Evolutionary conservation across 1,140 invertebrate genomes (phyloP).

Genomic region (Teleogryllus occipitalis): DNA sequence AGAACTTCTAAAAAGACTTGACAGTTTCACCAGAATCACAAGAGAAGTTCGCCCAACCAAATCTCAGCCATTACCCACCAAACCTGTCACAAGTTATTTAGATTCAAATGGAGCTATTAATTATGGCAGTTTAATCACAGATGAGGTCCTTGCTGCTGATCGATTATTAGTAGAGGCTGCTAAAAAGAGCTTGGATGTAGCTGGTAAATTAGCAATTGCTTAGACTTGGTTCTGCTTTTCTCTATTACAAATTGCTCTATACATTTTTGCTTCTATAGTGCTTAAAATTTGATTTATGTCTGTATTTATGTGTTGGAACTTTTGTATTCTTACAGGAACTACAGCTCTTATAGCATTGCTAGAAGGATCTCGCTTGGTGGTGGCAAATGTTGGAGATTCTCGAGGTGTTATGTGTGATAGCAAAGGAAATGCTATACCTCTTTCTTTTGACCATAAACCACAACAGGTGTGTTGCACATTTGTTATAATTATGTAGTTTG

Average conservation of each 20-base stretch:
- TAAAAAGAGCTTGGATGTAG: slow-evolving; percentile 74
- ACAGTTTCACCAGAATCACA: slow-evolving; percentile 51
- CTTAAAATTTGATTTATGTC: neutral
- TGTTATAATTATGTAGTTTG: no score
- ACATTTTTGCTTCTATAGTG: neutral
- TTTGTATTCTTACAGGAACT: slow-evolving; percentile 51
- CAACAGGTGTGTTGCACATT: slow-evolving; percentile 57
- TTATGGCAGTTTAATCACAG: slow-evolving; percentile 69
- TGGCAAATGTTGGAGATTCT: slow-evolving; percentile 94
- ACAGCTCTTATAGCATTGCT: slow-evolving; percentile 84
- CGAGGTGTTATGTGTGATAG: slow-evolving; percentile 89
- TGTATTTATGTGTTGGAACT: neutral
- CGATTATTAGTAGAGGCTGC: slow-evolving; percentile 66
- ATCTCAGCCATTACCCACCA: slow-evolving; percentile 29
- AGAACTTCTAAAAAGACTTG: slow-evolving; percentile 53
- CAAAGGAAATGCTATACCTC: slow-evolving; percentile 78
- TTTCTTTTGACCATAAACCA: slow-evolving; percentile 95
- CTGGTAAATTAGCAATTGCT: slow-evolving; percentile 44
- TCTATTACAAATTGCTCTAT: no score
- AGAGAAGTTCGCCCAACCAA: slow-evolving; percentile 44
- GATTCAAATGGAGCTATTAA: slow-evolving; percentile 61
- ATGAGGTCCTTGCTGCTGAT: slow-evolving; percentile 77
- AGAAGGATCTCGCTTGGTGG: slow-evolving; percentile 70
- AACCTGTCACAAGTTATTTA: slow-evolving; percentile 49
- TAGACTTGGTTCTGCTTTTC: no score